Evolutionary conservation across 1,140 invertebrate genomes (phyloP).

Genomic region (Aethina tumida): DNA sequence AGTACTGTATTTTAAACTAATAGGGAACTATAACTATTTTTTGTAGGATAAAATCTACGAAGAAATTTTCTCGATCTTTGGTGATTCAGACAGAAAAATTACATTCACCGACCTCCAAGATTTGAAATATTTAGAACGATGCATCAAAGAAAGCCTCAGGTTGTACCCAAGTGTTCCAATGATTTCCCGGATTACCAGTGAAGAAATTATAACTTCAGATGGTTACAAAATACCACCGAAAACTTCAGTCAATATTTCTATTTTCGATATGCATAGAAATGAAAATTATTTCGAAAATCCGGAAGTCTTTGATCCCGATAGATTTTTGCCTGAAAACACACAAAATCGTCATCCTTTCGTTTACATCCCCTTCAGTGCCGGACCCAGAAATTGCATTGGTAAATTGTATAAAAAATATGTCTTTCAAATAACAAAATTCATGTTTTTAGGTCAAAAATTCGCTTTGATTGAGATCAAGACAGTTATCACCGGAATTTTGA

Average conservation of each 20-base stretch:
- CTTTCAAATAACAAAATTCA: too few species aligned
- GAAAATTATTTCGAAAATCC: slow-evolving; percentile 38
- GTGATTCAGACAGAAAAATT: slow-evolving; percentile 34
- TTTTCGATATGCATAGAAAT: slow-evolving; percentile 9
- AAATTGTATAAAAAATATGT: slow-evolving; percentile 6
- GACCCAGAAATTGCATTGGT: slow-evolving; percentile 53
- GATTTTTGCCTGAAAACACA: slow-evolving; percentile 49
- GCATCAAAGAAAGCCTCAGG: slow-evolving; percentile 52
- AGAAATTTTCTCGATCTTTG: slow-evolving; percentile 55
- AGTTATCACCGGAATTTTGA: slow-evolving; percentile 52
- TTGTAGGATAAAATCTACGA: slow-evolving; percentile 7
- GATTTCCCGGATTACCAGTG: slow-evolving; percentile 43
- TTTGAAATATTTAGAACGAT: slow-evolving; percentile 54
- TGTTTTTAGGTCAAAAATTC: slow-evolving; percentile 66
- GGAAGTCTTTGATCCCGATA: slow-evolving; percentile 54
- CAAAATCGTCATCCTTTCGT: slow-evolving; percentile 37
- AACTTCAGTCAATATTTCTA: neutral
- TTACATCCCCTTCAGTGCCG: slow-evolving; percentile 55
- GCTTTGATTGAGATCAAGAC: slow-evolving; percentile 69
- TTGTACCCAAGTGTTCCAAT: slow-evolving; percentile 59
- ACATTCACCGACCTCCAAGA: slow-evolving; percentile 47
- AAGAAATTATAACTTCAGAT: too few species aligned
- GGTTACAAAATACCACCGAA: slow-evolving; percentile 6
- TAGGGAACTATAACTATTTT: neutral
- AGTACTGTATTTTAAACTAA: neutral